Evolutionary conservation across 2,113 vertebrate species (phyloP).

Genomic region (Gasterosteus aculeatus): DNA sequence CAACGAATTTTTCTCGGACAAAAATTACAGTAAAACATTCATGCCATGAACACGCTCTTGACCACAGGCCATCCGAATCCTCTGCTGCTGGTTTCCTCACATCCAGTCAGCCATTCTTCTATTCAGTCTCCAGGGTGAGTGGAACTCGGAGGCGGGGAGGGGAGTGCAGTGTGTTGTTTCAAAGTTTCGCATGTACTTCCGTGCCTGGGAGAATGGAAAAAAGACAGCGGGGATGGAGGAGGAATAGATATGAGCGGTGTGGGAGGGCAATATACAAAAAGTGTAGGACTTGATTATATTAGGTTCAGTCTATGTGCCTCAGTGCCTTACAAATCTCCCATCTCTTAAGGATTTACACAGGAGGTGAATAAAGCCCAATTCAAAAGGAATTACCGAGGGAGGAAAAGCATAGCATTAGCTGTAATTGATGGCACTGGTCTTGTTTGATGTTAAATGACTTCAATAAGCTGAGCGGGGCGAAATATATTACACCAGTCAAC

Average conservation of each 20-base stretch:
- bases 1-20: slow-evolving; percentile 11
- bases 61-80: slow-evolving; percentile 48
- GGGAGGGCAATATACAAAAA: slow-evolving; percentile 63
- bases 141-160: slow-evolving; percentile 86
- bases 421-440: slow-evolving; percentile 76
- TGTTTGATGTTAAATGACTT: slow-evolving; percentile 81
- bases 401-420: slow-evolving; percentile 68
- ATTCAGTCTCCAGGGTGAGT: slow-evolving; percentile 86
- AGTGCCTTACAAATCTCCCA: slow-evolving; percentile 53
- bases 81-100: slow-evolving; percentile 16
- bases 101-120: slow-evolving; percentile 3
- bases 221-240: slow-evolving; percentile 38
- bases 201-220: slow-evolving; percentile 78
- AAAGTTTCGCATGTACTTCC: slow-evolving; percentile 89
- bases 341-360: slow-evolving; percentile 63
- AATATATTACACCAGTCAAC: slow-evolving; percentile 78
- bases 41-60: slow-evolving; percentile 36
- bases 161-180: slow-evolving; percentile 92
- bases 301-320: slow-evolving; percentile 48
- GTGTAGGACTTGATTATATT: slow-evolving; percentile 70
- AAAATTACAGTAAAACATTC: slow-evolving; percentile 52
- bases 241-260: slow-evolving; percentile 56
- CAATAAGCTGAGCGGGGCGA: slow-evolving; percentile 71
- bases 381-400: slow-evolving; percentile 65
- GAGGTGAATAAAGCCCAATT: slow-evolving; percentile 68